phyloP scores from a whole-genome alignment of 2,113 vertebrate species.

The Melospiza melodia region DNA sequence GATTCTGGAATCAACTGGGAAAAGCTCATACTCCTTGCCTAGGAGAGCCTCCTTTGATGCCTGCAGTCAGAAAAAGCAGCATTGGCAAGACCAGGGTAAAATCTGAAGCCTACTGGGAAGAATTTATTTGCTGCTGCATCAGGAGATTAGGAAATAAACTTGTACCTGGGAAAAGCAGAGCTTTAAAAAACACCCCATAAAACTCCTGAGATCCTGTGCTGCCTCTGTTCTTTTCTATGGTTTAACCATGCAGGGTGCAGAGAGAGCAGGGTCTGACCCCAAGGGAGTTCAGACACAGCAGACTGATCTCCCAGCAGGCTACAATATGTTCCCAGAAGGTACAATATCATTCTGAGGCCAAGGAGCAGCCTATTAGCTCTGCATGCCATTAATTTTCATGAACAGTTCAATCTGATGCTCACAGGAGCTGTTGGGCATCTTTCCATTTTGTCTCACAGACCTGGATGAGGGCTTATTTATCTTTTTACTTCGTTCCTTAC shows the following conservation, averaged over 20 bases:
- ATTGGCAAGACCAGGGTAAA: background rate
- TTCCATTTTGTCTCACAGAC: constrained; percentile 37
- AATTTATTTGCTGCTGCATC: background rate
- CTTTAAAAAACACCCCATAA: background rate
- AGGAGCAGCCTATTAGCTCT: constrained; percentile 57
- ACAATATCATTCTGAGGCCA: constrained; percentile 11
- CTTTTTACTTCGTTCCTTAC: background rate
- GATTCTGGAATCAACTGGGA: background rate
- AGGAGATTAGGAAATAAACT: background rate
- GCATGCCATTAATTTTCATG: constrained; percentile 54
- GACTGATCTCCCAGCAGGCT: constrained; percentile 49
- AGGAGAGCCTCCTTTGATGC: background rate
- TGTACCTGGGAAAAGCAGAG: background rate
- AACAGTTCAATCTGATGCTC: constrained; percentile 16
- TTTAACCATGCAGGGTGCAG: background rate
- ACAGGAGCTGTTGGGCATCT: constrained; percentile 27
- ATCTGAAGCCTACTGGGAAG: background rate
- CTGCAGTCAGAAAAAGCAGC: background rate
- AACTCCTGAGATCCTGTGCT: background rate
- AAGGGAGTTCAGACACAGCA: constrained; percentile 24
- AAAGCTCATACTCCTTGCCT: background rate
- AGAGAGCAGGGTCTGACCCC: background rate
- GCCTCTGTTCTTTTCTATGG: background rate
- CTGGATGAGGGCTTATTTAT: constrained; percentile 15
- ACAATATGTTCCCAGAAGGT: constrained; percentile 51